Evolutionary conservation across 1,140 invertebrate genomes (phyloP), one percentile per base, ranked within the genome.

Genomic region (Apolygus lucorum): DNA sequence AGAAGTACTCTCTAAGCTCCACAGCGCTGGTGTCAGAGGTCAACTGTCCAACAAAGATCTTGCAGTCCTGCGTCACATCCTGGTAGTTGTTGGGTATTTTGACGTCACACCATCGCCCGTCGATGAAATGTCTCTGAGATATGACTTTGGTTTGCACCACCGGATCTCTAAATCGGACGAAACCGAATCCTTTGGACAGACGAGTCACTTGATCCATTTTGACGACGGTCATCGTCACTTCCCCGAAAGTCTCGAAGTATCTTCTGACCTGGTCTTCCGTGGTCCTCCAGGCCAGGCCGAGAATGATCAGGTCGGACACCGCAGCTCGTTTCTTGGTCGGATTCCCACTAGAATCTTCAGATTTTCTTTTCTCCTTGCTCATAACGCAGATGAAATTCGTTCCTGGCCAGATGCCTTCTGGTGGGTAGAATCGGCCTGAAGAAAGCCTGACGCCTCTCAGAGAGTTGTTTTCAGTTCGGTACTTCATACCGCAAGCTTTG

Each of bases 1-100:
- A 86, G 81, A 98, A 99, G 85, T 97, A 98, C 76, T 96, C 92
- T 76, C 89, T 86, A 72, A 96, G 83, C 80, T 96, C 93, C 75
- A 94, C 92, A 1, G 90, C 86, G 68, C 87, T 86, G 73, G 96
- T 85, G 78, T 95, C 92, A 84, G 95, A 92, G 21, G 93, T 95
- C 78, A 94, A 94, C 68, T 95, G 88, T 54, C 95, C 94, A 73
- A 98, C 93, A 82, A 97, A 98, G 67, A 97, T 91, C 83, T 98
- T 98, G 78, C 94, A 95, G 59, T 42, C 34, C 17, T 42, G 34
- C 4, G 4, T 4, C 4, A 17, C 34, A 17, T 42, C 34, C 34
- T 4, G 34, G 4, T 42, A 8, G 34, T 17, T 4, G 17, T 42
- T 42, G 4, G 34, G 34, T 42, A 42, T 42, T 42, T 42, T 42